Evolutionary conservation across 2,113 vertebrate species (phyloP).

Genomic region (Amphilophus citrinellus): DNA sequence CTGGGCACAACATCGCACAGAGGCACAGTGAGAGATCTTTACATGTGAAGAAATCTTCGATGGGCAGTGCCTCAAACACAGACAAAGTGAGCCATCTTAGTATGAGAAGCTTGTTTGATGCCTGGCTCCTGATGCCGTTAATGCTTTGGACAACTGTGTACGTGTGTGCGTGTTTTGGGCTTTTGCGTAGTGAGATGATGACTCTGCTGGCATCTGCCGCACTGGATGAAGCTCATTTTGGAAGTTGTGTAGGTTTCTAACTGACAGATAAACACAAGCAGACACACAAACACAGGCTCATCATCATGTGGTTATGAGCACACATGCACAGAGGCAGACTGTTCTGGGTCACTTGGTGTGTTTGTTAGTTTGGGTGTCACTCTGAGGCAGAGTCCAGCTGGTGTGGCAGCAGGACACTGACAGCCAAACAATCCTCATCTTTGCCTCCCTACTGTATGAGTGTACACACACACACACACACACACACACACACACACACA

Average conservation of each 20-base stretch:
- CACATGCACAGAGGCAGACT: constrained; percentile 51
- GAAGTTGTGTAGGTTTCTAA: constrained; percentile 42
- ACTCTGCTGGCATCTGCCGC: constrained; percentile 65
- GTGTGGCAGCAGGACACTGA: constrained; percentile 73
- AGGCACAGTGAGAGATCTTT: constrained; percentile 64
- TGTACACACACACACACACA: background rate
- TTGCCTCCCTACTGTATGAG: constrained; percentile 32
- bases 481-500: background rate
- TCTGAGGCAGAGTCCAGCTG: constrained; percentile 72
- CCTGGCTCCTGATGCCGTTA: constrained; percentile 55
- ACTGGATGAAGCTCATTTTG: constrained; percentile 64
- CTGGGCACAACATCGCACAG: constrained; percentile 63
- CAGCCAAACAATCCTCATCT: constrained; percentile 68
- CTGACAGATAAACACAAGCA: constrained; percentile 33
- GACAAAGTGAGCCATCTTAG: constrained; percentile 64
- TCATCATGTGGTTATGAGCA: constrained; percentile 46
- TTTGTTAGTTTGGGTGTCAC: constrained; percentile 66
- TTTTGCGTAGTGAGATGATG: constrained; percentile 56
- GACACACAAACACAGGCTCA: constrained; percentile 14
- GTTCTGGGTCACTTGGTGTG: constrained; percentile 72
- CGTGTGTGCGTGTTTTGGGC: constrained; percentile 40
- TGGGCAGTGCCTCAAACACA: constrained; percentile 73
- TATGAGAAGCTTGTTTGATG: constrained; percentile 67
- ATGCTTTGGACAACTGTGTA: constrained; percentile 49
- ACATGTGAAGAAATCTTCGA: constrained; percentile 73